These are phyloP conservation scores for Lonchura striata DNA, from an alignment of 2,113 vertebrate genomes.

Conservation along the genomic window DNA sequence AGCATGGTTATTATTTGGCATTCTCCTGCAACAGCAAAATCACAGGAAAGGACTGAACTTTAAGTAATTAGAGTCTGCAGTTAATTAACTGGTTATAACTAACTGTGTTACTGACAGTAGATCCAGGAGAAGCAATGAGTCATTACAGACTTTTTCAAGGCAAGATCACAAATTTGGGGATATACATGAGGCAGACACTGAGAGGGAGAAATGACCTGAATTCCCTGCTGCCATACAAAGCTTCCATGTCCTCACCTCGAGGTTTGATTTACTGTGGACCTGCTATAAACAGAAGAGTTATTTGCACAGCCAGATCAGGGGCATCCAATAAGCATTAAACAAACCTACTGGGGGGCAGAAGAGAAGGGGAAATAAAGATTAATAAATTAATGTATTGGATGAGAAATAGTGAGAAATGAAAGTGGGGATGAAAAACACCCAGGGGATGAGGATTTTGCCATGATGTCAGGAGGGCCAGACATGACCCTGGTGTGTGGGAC, in stretches of 20 bases:
- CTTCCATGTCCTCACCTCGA: background rate
- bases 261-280: background rate
- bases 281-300: background rate
- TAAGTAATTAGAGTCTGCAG: slow-evolving; percentile 55
- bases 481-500: background rate
- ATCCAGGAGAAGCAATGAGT: slow-evolving; percentile 27
- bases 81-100: slow-evolving; percentile 50
- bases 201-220: background rate
- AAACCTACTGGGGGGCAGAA: background rate
- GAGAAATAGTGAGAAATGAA: background rate
- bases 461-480: background rate
- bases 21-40: slow-evolving; percentile 35
- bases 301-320: background rate
- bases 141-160: background rate
- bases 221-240: background rate
- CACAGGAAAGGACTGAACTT: slow-evolving; percentile 27
- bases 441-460: background rate
- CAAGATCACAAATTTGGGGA: slow-evolving; percentile 16
- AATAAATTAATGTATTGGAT: background rate
- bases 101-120: slow-evolving; percentile 36
- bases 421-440: background rate
- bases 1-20: slow-evolving; percentile 27
- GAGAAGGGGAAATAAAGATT: background rate
- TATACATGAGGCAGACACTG: background rate
- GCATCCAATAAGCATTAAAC: background rate